Evolutionary conservation across 2,888 invertebrate genomes (phyloP).

Genomic region (Dryobotodes eremita): DNA sequence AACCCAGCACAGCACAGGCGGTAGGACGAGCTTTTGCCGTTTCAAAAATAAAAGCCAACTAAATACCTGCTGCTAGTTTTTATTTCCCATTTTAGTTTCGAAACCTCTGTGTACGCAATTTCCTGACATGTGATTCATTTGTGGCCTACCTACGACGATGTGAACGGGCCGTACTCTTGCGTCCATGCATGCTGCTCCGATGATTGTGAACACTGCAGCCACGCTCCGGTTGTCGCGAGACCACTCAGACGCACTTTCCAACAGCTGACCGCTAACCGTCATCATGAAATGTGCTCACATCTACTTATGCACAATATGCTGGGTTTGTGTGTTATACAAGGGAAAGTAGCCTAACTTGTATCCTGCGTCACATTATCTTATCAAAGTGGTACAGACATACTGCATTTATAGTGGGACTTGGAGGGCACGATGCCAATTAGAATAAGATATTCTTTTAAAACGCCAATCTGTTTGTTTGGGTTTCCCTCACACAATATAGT

Average conservation of each 20-base stretch:
- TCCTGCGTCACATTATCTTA: slow-evolving; percentile 1
- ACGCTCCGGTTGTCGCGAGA: slow-evolving; percentile 23
- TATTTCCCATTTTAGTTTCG: not conserved
- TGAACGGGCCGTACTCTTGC: slow-evolving; percentile 23
- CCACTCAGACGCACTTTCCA: slow-evolving; percentile 44
- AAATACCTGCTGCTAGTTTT: not conserved
- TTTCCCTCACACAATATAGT: not conserved
- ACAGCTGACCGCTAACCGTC: slow-evolving; percentile 43
- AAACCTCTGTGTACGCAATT: not conserved
- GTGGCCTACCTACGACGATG: not conserved
- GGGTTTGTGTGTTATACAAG: not conserved
- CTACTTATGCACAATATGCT: not conserved
- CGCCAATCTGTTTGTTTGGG: slow-evolving; percentile 2
- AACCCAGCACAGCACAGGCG: not conserved
- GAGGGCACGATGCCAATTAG: not conserved
- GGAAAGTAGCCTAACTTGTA: not conserved
- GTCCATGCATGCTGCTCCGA: slow-evolving; percentile 26
- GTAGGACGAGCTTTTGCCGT: not conserved
- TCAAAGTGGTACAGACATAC: not conserved
- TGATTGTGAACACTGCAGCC: slow-evolving; percentile 12
- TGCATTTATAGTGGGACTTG: not conserved
- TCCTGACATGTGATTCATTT: not conserved
- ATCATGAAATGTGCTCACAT: slow-evolving; percentile 19
- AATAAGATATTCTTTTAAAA: not conserved
- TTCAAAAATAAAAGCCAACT: not conserved